These are phyloP conservation scores for Sorex fumeus DNA, from an alignment of 2,113 vertebrate genomes.

Conservation along the genomic window DNA sequence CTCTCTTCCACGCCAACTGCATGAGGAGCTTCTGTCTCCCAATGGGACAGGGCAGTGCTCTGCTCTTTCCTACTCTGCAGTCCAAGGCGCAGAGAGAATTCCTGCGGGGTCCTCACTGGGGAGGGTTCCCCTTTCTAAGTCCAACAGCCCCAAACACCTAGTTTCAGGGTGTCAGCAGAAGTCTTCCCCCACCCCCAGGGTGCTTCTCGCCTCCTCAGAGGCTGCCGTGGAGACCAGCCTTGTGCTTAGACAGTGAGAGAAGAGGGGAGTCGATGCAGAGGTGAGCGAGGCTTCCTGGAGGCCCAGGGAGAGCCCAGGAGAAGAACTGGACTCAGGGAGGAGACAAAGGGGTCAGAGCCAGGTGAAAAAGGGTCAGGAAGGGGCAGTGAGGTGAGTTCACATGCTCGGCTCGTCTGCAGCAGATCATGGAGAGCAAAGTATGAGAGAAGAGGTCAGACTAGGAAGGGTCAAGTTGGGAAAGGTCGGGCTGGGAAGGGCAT, in stretches of 20 bases:
- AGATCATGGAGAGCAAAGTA: fast-evolving
- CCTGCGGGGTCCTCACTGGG: fast-evolving
- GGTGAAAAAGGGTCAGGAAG: not conserved
- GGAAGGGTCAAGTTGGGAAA: not conserved
- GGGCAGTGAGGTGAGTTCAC: not conserved
- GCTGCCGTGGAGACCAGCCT: too few relatives aligned
- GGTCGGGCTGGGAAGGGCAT: too few relatives aligned
- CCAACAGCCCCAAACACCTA: not conserved
- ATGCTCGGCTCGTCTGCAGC: too few relatives aligned
- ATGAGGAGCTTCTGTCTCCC: not conserved
- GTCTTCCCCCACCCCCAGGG: too few relatives aligned
- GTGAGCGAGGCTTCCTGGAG: not conserved
- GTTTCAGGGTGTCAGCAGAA: not conserved
- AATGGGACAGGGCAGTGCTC: not conserved
- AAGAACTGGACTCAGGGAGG: not conserved
- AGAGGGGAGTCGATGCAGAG: not conserved
- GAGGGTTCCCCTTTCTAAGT: not conserved
- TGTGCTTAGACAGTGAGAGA: not conserved
- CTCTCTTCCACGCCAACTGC: not conserved
- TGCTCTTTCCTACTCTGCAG: not conserved
- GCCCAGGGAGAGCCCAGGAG: not conserved
- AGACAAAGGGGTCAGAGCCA: not conserved
- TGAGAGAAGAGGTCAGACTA: not conserved
- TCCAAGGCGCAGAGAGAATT: not conserved
- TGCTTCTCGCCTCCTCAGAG: not conserved